phyloP scores from a whole-genome alignment of 2,888 invertebrate genomes.

The Poecilus cupreus region DNA sequence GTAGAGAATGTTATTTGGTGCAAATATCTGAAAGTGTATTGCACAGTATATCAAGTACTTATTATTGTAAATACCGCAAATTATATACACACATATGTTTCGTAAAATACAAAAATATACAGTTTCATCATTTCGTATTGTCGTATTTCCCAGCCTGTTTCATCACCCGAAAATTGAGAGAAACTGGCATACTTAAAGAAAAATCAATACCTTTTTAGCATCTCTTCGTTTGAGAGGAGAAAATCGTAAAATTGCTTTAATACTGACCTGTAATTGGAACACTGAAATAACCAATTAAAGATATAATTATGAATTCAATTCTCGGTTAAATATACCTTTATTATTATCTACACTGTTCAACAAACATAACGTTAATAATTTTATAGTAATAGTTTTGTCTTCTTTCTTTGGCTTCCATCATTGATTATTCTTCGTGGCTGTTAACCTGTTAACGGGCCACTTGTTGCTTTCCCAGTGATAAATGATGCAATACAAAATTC shows the following conservation, averaged over 20 bases:
- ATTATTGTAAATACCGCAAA: neutral
- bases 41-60: neutral
- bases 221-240: neutral
- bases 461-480: constrained; percentile 19
- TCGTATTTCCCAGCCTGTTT: neutral
- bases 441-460: constrained; percentile 32
- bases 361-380: too few relatives aligned
- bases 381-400: too few relatives aligned
- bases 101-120: too few relatives aligned
- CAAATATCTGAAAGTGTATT: neutral
- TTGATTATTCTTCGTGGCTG: constrained; percentile 10
- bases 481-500: constrained; percentile 37
- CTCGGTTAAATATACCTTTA: constrained; percentile 11
- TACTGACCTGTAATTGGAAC: neutral
- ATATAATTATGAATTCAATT: constrained; percentile 13
- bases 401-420: neutral
- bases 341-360: too few relatives aligned
- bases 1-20: neutral
- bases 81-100: too few relatives aligned
- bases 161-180: constrained; percentile 7
- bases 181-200: constrained; percentile 27
- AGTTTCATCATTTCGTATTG: neutral
- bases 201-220: constrained; percentile 5
- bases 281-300: neutral
- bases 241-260: constrained; percentile 16